Percentiles rank a stretch among this genome's conserved stretches.
phyloP scores from a whole-genome alignment of 2,797 vertebrate genomes.

The Mallotus villosus region DNA sequence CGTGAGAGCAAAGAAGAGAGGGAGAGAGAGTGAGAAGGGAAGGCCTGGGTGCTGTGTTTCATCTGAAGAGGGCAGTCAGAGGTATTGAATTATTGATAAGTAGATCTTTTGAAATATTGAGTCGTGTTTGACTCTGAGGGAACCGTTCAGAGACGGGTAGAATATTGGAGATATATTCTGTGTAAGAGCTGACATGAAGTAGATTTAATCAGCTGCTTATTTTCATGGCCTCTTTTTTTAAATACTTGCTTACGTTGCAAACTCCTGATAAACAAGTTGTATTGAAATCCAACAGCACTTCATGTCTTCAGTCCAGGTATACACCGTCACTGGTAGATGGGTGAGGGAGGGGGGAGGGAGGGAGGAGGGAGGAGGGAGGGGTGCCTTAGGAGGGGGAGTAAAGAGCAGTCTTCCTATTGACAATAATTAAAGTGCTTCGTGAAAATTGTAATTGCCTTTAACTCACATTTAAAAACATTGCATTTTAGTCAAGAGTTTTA shows the following conservation, averaged over 20 bases:
- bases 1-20: not conserved
- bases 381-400: not conserved
- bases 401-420: not conserved
- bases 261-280: conserved; percentile 16
- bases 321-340: too few relatives aligned
- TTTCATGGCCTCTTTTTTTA: conserved; percentile 25
- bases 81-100: conserved; percentile 60
- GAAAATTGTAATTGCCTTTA: too few relatives aligned
- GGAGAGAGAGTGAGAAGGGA: conserved; percentile 17
- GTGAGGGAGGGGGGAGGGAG: not conserved
- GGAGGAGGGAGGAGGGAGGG: too few relatives aligned
- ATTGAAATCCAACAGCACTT: not conserved
- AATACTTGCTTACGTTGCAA: too few relatives aligned
- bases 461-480: too few relatives aligned
- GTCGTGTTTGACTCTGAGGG: conserved; percentile 36
- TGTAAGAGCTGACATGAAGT: too few relatives aligned
- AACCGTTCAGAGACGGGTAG: conserved; percentile 16
- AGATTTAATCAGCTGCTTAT: conserved; percentile 19
- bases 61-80: conserved; percentile 46
- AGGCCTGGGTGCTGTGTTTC: conserved; percentile 24
- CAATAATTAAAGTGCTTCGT: too few relatives aligned
- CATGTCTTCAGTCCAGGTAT: too few relatives aligned
- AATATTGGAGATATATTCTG: too few relatives aligned
- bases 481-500: too few relatives aligned
- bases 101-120: conserved; percentile 56